phyloP scores from a whole-genome alignment of 1,140 invertebrate genomes.

The Nasonia giraulti region DNA sequence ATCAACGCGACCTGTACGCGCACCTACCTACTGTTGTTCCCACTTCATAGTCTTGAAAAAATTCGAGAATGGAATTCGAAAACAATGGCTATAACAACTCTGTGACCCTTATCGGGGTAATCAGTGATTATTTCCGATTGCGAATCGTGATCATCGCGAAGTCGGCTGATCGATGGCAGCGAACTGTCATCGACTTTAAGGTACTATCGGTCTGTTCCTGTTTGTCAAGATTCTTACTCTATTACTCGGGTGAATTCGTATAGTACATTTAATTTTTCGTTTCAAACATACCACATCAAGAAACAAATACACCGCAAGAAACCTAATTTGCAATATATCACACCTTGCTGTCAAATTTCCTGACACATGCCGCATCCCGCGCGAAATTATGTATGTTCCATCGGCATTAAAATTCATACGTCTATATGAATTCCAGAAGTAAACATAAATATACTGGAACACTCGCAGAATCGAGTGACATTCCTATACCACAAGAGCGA shows the following conservation, averaged over 20 bases:
- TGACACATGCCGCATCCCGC: no score
- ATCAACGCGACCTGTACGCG: background rate
- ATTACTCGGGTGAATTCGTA: no score
- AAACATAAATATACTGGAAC: background rate
- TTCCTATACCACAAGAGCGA: background rate
- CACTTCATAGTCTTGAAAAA: background rate
- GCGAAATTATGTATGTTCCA: no score
- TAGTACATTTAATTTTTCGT: no score
- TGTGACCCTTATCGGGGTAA: constrained; percentile 20
- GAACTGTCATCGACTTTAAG: background rate
- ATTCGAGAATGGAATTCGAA: background rate
- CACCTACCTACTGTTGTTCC: background rate
- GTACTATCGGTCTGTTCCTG: no score
- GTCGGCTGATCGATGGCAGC: background rate
- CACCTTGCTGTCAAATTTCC: no score
- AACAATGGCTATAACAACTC: constrained; percentile 13
- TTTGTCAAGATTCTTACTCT: no score
- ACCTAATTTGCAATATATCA: no score
- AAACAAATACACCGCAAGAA: no score
- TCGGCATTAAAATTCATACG: no score
- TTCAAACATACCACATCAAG: no score
- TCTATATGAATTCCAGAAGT: no score
- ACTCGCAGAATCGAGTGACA: background rate
- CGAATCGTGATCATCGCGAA: background rate
- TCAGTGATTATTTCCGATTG: background rate